Conservation (phyloP, 2,113 vertebrate genomes). For the Myotis davidii region DNA sequence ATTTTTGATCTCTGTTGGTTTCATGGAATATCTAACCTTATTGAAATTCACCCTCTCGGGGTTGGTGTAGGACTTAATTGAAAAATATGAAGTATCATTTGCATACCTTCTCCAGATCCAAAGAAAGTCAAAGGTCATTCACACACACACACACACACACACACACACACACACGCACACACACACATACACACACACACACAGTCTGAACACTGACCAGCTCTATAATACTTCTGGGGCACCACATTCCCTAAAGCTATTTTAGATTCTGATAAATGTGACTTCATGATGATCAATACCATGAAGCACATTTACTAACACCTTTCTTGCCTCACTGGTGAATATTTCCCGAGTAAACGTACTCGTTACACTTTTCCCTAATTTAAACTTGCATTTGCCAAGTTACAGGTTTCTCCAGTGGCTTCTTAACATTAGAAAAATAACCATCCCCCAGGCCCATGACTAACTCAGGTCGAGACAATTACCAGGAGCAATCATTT, state of each 20-base stretch:
- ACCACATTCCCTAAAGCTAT: background rate
- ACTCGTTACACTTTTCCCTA: background rate
- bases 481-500: slow-evolving; percentile 58
- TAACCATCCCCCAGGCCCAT: background rate
- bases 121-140: background rate
- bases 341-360: slow-evolving; percentile 3
- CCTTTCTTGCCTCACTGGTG: slow-evolving; percentile 1
- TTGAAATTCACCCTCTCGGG: background rate
- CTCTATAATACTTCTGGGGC: background rate
- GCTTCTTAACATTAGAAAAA: background rate
- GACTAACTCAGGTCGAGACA: background rate
- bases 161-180: no score
- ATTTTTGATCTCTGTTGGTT: background rate
- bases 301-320: background rate
- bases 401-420: background rate
- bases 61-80: background rate
- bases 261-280: slow-evolving; percentile 1
- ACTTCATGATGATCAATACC: background rate
- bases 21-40: background rate
- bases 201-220: background rate
- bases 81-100: background rate
- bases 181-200: background rate
- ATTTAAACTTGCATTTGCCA: background rate
- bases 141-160: background rate
- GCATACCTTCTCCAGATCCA: background rate